Conservation (phyloP, 2,797 vertebrate species). For the Alectoris magna region DNA sequence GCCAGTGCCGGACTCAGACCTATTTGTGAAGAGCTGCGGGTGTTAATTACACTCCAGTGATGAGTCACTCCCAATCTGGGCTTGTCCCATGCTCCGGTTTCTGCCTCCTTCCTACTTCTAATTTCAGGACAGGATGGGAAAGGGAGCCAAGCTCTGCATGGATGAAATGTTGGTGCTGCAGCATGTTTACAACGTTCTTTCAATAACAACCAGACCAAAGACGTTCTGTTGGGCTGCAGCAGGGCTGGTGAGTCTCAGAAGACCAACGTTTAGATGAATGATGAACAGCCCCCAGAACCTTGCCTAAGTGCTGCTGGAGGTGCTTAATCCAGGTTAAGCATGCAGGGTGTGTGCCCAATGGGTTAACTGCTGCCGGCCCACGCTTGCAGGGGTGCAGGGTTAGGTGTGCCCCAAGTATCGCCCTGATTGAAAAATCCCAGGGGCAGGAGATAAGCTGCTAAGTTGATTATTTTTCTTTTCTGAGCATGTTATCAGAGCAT, state of each 20-base stretch:
- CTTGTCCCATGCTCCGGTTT: not conserved
- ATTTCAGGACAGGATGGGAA: slow-evolving; percentile 22
- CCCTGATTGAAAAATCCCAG: not conserved
- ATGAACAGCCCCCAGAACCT: not conserved
- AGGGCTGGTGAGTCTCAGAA: not conserved
- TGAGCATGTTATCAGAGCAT: not conserved
- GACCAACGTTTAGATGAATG: not conserved
- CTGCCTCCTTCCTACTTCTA: not conserved
- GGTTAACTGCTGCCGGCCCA: not conserved
- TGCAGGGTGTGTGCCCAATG: not conserved
- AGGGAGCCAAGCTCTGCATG: not conserved
- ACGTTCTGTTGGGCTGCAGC: not conserved
- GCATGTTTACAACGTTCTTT: not conserved
- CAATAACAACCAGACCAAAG: not conserved
- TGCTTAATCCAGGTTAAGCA: not conserved
- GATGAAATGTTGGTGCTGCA: not conserved
- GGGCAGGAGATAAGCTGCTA: not conserved
- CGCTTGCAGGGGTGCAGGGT: rapidly evolving
- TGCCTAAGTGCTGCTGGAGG: rapidly evolving
- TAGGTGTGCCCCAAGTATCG: not conserved
- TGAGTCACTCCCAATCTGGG: slow-evolving; percentile 35
- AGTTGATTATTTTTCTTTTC: not conserved
- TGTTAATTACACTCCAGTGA: slow-evolving; percentile 15
- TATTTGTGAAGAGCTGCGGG: slow-evolving; percentile 23
- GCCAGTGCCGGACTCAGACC: not conserved